Evolutionary conservation across 2,888 invertebrate genomes (phyloP), one percentile per base, ranked within the genome.

Genomic region (Neoascia interrupta): DNA sequence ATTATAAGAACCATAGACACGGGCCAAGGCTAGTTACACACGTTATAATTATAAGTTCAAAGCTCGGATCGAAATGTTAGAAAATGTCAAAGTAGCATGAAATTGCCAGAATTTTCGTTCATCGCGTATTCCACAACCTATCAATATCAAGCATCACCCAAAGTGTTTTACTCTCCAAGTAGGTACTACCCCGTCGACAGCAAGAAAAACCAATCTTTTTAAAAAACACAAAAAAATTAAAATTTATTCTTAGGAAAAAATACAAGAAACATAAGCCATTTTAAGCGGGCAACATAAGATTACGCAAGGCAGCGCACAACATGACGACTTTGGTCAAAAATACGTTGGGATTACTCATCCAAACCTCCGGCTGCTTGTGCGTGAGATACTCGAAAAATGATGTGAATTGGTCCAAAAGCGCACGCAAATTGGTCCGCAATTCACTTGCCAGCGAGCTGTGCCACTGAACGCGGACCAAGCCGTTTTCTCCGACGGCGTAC

Each of bases 361-460:
- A 60, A 4, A 60, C 23, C 21, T 60, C 58, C 13, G 45, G 45
- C 15, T 60, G 45, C 8, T 45, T 60, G 10, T 60, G 21, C 1
- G 6, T 34, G 2, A 60, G 45, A 11, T 21, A 60, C 4, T 15
- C 43, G 10, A 45, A 60, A 34, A 23, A 8, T 5, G 13, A 16
- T 23, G 15, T 21, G 15, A 60, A 21, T 1, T 36, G 43, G 6
- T 60, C 45, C 45, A 60, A 1, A 10, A 45, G 1, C 1, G 16
- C 15, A 4, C 37, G 4, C 3, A 60, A 43, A 10, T 8, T 23
- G 0, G 4, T 23, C 10, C 11, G 31, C 2, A 45, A n/a, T 2
- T 60, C 45, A 4, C 2, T n/a, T 2, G 8, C 5, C 0, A 10
- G 1, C 11, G 15, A 18, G 5, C 21, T 1, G 2, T 45, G 19